phyloP scores from a whole-genome alignment of 2,797 vertebrate species.

The Busarellus nigricollis region DNA sequence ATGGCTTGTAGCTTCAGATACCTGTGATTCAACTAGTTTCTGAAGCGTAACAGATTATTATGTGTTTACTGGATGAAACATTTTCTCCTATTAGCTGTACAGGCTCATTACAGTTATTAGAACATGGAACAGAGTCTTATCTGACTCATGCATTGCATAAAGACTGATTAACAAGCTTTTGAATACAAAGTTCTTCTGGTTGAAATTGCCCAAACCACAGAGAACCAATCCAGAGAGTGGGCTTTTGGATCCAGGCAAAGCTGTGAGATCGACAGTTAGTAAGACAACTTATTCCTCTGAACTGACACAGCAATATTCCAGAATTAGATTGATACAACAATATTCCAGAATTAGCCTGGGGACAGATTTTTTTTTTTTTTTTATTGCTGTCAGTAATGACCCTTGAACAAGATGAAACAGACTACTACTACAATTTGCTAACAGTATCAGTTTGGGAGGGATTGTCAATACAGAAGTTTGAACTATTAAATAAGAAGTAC shows the following conservation, averaged over 20 bases:
- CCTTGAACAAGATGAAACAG: neutral
- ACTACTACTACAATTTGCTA: neutral
- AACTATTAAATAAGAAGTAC: neutral
- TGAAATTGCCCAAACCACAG: neutral
- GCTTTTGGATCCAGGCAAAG: neutral
- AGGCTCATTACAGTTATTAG: neutral
- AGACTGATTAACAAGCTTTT: neutral
- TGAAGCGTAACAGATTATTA: neutral
- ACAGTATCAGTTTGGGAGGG: accelerated
- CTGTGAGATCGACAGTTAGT: neutral
- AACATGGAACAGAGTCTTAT: neutral
- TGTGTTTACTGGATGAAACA: neutral
- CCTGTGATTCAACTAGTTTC: neutral
- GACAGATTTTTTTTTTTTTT: neutral
- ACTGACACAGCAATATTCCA: neutral
- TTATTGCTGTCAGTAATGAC: neutral
- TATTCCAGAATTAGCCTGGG: neutral
- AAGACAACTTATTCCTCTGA: neutral
- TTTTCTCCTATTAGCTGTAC: neutral
- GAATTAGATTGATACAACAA: neutral
- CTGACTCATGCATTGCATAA: neutral
- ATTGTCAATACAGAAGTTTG: neutral
- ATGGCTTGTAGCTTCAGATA: neutral
- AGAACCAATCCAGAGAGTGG: neutral
- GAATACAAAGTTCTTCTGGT: neutral